These are phyloP conservation scores for Acinonyx jubatus DNA, from an alignment of 2,113 vertebrate species.

Conservation along the genomic window DNA sequence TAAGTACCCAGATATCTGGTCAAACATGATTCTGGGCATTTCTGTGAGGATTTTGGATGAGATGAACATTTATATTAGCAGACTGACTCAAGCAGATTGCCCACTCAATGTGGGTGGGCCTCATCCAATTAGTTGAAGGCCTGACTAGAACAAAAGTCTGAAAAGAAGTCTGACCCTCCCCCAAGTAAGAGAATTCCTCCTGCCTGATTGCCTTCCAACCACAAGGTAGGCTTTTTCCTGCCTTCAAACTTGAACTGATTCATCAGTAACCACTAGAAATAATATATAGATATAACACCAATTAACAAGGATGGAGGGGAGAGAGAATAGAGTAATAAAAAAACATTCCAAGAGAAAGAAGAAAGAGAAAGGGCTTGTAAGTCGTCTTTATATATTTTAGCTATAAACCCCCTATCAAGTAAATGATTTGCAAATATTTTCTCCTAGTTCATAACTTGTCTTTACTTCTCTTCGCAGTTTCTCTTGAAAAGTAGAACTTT, in stretches of 20 bases:
- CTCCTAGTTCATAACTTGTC: background rate
- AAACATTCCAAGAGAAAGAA: background rate
- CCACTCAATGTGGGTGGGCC: background rate
- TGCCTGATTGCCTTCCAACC: background rate
- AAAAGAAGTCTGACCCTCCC: background rate
- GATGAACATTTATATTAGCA: background rate
- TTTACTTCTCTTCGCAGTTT: background rate
- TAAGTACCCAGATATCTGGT: background rate
- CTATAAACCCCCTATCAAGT: background rate
- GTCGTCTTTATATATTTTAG: background rate
- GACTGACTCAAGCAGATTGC: background rate
- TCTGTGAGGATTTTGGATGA: background rate
- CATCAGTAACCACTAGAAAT: background rate
- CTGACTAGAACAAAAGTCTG: background rate
- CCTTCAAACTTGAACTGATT: background rate
- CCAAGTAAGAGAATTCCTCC: background rate
- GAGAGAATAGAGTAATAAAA: background rate
- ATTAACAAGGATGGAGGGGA: background rate
- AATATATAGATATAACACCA: background rate
- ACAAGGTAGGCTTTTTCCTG: background rate
- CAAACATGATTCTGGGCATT: background rate
- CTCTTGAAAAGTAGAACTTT: background rate
- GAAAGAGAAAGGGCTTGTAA: background rate
- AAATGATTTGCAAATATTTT: conserved; percentile 1
- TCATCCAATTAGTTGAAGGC: background rate